Evolutionary conservation across 1,140 invertebrate genomes (phyloP).

Genomic region (Steinernema khuongi): DNA sequence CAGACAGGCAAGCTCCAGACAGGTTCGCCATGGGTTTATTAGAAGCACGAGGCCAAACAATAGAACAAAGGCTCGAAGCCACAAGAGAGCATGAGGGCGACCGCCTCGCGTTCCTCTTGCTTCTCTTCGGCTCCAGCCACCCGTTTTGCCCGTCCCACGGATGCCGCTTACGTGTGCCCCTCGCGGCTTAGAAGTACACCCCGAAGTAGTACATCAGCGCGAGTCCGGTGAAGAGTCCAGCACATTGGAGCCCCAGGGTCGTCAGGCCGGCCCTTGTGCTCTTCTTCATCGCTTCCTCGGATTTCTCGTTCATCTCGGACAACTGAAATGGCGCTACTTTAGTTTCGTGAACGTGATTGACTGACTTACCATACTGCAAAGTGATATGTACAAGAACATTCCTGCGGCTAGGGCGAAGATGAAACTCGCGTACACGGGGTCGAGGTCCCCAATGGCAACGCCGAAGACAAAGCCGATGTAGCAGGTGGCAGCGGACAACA

Average conservation of each 20-base stretch:
- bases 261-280: constrained; percentile 44
- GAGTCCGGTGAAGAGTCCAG: constrained; percentile 34
- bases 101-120: too few relatives aligned
- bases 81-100: too few relatives aligned
- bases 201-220: constrained; percentile 51
- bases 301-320: constrained; percentile 58
- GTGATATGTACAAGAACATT: constrained; percentile 56
- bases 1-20: too few relatives aligned
- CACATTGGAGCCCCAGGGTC: constrained; percentile 47
- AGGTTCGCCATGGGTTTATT: too few relatives aligned
- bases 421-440: constrained; percentile 44
- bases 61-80: too few relatives aligned
- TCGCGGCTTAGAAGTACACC: too few relatives aligned
- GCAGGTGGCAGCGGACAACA: constrained; percentile 68
- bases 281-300: constrained; percentile 54
- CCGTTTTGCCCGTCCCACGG: too few relatives aligned
- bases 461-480: constrained; percentile 68
- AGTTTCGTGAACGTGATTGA: neutral
- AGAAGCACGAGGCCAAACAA: too few relatives aligned
- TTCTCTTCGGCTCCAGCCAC: too few relatives aligned
- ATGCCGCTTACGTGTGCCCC: too few relatives aligned
- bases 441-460: constrained; percentile 62
- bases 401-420: constrained; percentile 56
- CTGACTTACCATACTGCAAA: constrained; percentile 50
- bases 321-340: constrained; percentile 37